Evolutionary conservation across 2,888 invertebrate genomes (phyloP).

Genomic region (Aphidius colemani): DNA sequence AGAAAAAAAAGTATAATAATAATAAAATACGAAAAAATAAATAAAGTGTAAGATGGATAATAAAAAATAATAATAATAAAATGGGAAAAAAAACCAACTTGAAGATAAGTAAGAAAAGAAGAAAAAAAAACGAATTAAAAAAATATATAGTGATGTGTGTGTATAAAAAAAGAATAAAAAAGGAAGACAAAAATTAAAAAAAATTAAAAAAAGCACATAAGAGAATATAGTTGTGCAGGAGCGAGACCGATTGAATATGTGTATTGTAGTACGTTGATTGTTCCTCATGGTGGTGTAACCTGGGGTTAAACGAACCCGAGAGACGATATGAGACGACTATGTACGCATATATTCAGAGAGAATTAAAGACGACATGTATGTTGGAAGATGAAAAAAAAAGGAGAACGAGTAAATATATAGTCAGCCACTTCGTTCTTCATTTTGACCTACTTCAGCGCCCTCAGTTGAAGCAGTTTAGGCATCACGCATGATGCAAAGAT

Average conservation of each 20-base stretch:
- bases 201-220: too few species aligned
- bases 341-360: too few species aligned
- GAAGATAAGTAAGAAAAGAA: slow-evolving; percentile 6
- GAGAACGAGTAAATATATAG: slow-evolving; percentile 30
- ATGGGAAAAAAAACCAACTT: slow-evolving; percentile 1
- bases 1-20: slow-evolving; percentile 8
- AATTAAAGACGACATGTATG: too few species aligned
- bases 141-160: slow-evolving; percentile 11
- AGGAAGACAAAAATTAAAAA: slow-evolving; percentile 15
- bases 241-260: too few species aligned
- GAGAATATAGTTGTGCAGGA: too few species aligned
- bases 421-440: slow-evolving; percentile 43
- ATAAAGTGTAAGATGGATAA: too few species aligned
- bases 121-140: slow-evolving; percentile 26
- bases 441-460: slow-evolving; percentile 50
- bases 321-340: too few species aligned
- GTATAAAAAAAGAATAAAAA: too few species aligned
- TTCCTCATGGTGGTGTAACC: too few species aligned
- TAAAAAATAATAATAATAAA: neutral
- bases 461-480: neutral
- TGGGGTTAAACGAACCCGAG: too few species aligned
- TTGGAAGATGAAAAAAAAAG: too few species aligned
- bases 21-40: slow-evolving; percentile 1
- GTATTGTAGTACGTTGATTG: too few species aligned
- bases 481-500: slow-evolving; percentile 17